Evolutionary conservation across 2,888 invertebrate species (phyloP).

Genomic region (Acleris laterana): DNA sequence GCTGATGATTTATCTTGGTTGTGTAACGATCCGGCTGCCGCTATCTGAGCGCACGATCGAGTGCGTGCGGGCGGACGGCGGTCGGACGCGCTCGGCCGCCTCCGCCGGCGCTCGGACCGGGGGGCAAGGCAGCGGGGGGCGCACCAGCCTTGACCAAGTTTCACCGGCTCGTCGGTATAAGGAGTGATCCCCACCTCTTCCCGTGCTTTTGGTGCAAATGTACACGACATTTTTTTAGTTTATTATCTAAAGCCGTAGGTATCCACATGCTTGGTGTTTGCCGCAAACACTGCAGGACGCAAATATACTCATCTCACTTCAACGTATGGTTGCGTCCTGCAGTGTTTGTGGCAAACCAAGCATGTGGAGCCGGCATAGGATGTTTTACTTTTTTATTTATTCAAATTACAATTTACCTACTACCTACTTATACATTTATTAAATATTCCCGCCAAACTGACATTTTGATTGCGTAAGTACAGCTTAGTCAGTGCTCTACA

Average conservation of each 20-base stretch:
- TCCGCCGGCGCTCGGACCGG: constrained; percentile 60
- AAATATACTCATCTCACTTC: no score
- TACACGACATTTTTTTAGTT: constrained; percentile 51
- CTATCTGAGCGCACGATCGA: constrained; percentile 71
- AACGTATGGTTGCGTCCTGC: no score
- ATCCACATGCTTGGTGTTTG: no score
- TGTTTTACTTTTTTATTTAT: no score
- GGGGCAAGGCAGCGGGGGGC: constrained; percentile 56
- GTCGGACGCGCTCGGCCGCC: constrained; percentile 67
- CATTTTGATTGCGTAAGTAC: background rate
- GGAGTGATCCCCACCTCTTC: constrained; percentile 82
- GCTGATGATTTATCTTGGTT: constrained; percentile 78
- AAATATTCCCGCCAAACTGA: no score
- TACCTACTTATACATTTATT: no score
- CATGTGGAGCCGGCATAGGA: no score
- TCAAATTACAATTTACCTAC: no score
- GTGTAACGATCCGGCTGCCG: constrained; percentile 71
- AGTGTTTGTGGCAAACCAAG: no score
- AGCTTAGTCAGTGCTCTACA: constrained; percentile 2
- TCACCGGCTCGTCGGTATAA: constrained; percentile 81
- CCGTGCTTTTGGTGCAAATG: constrained; percentile 68
- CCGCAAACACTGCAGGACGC: no score
- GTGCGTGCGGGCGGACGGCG: constrained; percentile 61
- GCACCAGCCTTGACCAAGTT: constrained; percentile 83
- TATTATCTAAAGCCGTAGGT: no score